Evolutionary conservation across 1,140 invertebrate species (phyloP), one percentile per base, ranked within the genome.

Genomic region (Formica selysi): DNA sequence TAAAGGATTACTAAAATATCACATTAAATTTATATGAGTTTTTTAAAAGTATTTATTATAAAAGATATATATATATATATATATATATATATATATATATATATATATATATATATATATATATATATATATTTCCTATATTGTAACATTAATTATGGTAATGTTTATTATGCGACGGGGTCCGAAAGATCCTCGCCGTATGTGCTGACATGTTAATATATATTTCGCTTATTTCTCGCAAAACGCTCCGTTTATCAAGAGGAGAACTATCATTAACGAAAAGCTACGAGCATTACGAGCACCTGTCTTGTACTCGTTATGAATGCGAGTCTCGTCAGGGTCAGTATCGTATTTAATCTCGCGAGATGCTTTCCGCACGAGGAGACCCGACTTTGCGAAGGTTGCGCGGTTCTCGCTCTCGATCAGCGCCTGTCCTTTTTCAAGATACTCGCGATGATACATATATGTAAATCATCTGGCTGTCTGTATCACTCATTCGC

Each of bases 271-370:
- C 36, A 41, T 81, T 71, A 59, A n/a, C 16, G 65, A 71, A 57
- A 67, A 54, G 22, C 16, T 16, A 65, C 44, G 76, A 80, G 44
- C 76, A 79, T 68, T 41, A 70, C 36, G 11, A 71, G 51, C 51
- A 16, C 51, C 32, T 61, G 79, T 59, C 79, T 71, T 51, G 51
- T 36, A 26, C 8, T 80, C 48, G 48, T 80, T 29, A 26, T 36
- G 67, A 73, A 73, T 81, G 36, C 67, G n/a, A 61, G 67, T 73
- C 67, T 44, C 67, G 79, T 81, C 79, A 81, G 67, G 79, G 79
- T 81, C 67, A 61, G 38, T 81, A 3, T 71, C 48, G 38, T 36
- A 59, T 71, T 73, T 65, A 73, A 81, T 73, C 79, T 81, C 79
- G 22, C 10, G 65, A 29, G 16, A 6, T n/a, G 78, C 26, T 44